Percentiles rank a stretch among this genome's conserved stretches.
Evolutionary conservation across 1,140 invertebrate species (phyloP).

Genomic region (Drosophila sturtevanti): DNA sequence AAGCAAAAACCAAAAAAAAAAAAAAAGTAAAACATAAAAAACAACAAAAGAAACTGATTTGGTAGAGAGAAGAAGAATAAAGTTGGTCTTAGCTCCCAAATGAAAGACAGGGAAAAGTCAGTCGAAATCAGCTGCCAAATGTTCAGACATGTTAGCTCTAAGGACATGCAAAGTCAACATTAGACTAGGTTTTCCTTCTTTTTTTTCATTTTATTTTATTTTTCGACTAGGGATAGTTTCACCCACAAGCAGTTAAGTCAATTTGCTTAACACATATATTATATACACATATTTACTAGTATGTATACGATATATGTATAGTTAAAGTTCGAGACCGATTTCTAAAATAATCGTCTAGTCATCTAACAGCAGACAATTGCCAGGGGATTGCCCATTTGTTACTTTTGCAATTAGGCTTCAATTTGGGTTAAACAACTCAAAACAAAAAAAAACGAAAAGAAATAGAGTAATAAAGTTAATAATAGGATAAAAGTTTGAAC

Average conservation of each 20-base stretch:
- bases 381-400: not conserved
- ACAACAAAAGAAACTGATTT: not conserved
- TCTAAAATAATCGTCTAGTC: not conserved
- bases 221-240: too few relatives aligned
- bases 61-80: not conserved
- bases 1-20: constrained; percentile 36
- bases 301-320: not conserved
- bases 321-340: not conserved
- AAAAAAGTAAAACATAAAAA: constrained; percentile 38
- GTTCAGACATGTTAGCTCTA: constrained; percentile 30
- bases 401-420: not conserved
- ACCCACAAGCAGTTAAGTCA: not conserved
- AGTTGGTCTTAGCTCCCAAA: constrained; percentile 4
- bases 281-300: too few relatives aligned
- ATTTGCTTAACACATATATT: not conserved
- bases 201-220: too few relatives aligned
- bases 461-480: not conserved
- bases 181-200: constrained; percentile 20
- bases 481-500: not conserved
- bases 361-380: not conserved
- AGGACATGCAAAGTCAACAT: constrained; percentile 50
- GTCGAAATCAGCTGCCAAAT: constrained; percentile 27
- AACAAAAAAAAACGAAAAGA: not conserved
- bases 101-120: too few relatives aligned
- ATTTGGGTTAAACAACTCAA: not conserved